Evolutionary conservation across 2,113 vertebrate genomes (phyloP).

Genomic region (Thamnaconus septentrionalis): DNA sequence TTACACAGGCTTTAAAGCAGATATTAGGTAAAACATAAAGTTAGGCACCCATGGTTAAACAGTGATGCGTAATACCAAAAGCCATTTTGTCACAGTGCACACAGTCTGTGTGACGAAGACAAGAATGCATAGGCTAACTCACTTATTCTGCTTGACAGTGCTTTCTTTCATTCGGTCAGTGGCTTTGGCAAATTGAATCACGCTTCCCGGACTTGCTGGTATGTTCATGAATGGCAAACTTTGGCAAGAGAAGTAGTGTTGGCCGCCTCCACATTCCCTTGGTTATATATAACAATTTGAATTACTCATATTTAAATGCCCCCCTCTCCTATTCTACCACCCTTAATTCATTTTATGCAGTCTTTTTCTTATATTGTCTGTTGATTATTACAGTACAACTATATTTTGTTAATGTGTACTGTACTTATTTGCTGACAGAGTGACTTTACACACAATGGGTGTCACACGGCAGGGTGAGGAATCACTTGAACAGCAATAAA

Average conservation of each 20-base stretch:
- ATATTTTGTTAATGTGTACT: conserved; percentile 16
- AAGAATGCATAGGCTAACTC: conserved; percentile 48
- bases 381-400: neutral
- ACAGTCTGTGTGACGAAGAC: neutral
- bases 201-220: conserved; percentile 36
- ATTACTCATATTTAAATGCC: too few species aligned
- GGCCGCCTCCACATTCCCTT: conserved; percentile 16
- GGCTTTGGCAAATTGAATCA: conserved; percentile 38
- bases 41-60: too few species aligned
- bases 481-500: neutral
- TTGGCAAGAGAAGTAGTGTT: conserved; percentile 2
- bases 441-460: conserved; percentile 9
- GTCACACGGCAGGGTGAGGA: conserved; percentile 24
- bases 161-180: conserved; percentile 42
- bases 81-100: too few species aligned
- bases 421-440: conserved; percentile 21
- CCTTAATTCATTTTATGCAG: too few species aligned
- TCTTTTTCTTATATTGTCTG: neutral
- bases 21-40: neutral
- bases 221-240: conserved; percentile 33
- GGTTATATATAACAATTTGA: neutral
- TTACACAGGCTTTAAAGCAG: neutral
- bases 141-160: conserved; percentile 53
- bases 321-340: neutral
- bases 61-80: too few species aligned